A percentile compares a stretch with the other conserved stretches of the same genome.
phyloP scores from a whole-genome alignment of 2,888 invertebrate species.

The Timandra comae region DNA sequence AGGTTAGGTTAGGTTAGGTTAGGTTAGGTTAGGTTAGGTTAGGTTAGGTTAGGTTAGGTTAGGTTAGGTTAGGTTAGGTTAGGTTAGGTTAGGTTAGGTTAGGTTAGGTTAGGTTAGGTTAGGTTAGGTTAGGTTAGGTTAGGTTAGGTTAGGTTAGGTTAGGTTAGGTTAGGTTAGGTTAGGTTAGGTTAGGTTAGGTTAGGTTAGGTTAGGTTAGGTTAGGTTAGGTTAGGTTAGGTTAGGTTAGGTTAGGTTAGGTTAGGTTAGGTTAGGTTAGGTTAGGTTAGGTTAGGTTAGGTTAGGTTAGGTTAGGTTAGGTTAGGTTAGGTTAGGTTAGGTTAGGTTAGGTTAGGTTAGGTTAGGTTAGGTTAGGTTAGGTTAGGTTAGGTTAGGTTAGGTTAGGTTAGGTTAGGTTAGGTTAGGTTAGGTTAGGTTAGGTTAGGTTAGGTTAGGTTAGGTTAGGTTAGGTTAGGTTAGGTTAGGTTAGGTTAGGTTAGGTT shows the following conservation, averaged over 20 bases:
- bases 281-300: neutral
- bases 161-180: neutral
- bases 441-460: neutral
- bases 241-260: neutral
- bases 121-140: neutral
- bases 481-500: neutral
- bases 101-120: neutral
- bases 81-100: neutral
- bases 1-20: conserved; percentile 19
- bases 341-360: neutral
- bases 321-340: neutral
- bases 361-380: neutral
- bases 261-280: neutral
- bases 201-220: neutral
- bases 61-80: conserved; percentile 5
- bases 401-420: neutral
- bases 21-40: conserved; percentile 18
- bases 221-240: neutral
- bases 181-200: neutral
- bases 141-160: neutral
- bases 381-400: neutral
- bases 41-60: conserved; percentile 18
- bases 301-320: neutral
- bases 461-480: neutral
- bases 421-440: neutral